phyloP scores from a whole-genome alignment of 1,140 invertebrate species.

The Danaus melanippus region DNA sequence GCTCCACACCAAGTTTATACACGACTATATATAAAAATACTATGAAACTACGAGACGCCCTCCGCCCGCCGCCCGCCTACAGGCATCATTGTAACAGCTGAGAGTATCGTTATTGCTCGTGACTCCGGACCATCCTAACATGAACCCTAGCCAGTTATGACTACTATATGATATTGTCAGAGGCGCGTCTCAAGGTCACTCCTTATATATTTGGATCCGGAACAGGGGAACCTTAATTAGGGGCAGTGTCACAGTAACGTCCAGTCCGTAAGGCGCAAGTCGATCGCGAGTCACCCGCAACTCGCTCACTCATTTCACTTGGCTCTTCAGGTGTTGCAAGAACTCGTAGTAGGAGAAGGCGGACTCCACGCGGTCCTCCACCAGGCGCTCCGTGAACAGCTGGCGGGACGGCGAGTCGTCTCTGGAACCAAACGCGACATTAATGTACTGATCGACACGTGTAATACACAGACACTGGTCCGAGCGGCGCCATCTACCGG shows the following conservation, averaged over 20 bases:
- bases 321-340: constrained; percentile 94
- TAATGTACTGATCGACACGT: too few species aligned
- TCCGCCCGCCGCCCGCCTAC: too few species aligned
- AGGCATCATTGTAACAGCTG: too few species aligned
- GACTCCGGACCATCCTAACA: too few species aligned
- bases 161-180: constrained; percentile 9
- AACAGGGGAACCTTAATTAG: too few species aligned
- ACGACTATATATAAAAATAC: too few species aligned
- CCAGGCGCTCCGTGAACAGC: constrained; percentile 89
- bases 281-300: constrained; percentile 14
- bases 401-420: constrained; percentile 90
- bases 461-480: too few species aligned
- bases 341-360: constrained; percentile 98
- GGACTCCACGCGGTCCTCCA: constrained; percentile 95
- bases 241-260: constrained; percentile 8
- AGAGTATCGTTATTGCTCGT: too few species aligned
- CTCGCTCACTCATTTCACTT: constrained; percentile 80
- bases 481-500: too few species aligned
- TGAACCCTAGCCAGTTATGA: too few species aligned
- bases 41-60: too few species aligned
- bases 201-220: not conserved
- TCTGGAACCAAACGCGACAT: constrained; percentile 71
- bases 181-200: constrained; percentile 4
- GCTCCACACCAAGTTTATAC: too few species aligned
- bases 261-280: constrained; percentile 5